Percentiles rank a stretch among this genome's conserved stretches.
These are phyloP conservation scores for Cerastis rubricosa DNA, from an alignment of 2,888 invertebrate genomes.

Conservation along the genomic window DNA sequence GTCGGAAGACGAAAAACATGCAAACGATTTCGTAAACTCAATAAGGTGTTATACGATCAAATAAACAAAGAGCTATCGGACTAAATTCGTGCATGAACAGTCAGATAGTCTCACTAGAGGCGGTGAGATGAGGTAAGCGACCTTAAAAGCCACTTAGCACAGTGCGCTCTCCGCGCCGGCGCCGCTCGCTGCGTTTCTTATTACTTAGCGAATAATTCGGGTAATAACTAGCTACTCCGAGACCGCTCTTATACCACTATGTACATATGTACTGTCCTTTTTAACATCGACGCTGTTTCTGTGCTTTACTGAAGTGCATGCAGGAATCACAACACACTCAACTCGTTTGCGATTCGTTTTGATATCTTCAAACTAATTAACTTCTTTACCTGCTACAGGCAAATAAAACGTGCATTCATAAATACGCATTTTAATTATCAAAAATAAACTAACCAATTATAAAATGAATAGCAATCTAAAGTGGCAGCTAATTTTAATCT, in stretches of 20 bases:
- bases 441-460: conserved; percentile 54
- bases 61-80: conserved; percentile 77
- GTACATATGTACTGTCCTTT: conserved; percentile 40
- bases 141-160: conserved; percentile 89
- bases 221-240: conserved; percentile 74
- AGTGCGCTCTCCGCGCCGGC: conserved; percentile 77
- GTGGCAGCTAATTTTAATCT: conserved; percentile 48
- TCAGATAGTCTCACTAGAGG: conserved; percentile 77
- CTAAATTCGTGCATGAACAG: conserved; percentile 82
- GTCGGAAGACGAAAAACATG: conserved; percentile 34
- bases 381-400: conserved; percentile 26
- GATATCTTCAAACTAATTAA: conserved; percentile 29
- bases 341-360: neutral
- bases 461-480: conserved; percentile 32
- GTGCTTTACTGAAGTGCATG: conserved; percentile 10
- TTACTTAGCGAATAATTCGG: conserved; percentile 85
- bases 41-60: conserved; percentile 70
- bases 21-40: conserved; percentile 44
- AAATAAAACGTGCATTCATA: conserved; percentile 47
- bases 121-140: conserved; percentile 88
- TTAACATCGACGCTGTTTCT: conserved; percentile 29
- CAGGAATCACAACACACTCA: conserved; percentile 4
- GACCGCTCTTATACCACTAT: conserved; percentile 46
- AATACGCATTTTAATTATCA: conserved; percentile 39
- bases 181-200: conserved; percentile 84